phyloP scores from a whole-genome alignment of 2,797 vertebrate genomes.

The Apogon hyalosoma region DNA sequence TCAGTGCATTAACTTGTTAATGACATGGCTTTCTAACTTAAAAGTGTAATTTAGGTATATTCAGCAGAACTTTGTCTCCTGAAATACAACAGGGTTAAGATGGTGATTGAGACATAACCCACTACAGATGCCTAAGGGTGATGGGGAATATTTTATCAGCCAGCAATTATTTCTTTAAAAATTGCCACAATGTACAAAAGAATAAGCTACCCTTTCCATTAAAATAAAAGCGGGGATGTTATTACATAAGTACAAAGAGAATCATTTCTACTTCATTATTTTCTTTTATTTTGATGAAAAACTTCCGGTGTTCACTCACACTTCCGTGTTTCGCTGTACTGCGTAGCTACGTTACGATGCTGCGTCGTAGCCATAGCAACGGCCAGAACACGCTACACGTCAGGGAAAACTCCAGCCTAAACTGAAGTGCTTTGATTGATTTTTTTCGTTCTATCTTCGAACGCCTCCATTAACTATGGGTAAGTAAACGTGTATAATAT shows the following conservation, averaged over 20 bases:
- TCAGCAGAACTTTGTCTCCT: no score
- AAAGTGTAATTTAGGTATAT: no score
- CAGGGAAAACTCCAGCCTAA: neutral
- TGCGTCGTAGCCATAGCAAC: slow-evolving; percentile 72
- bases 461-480: slow-evolving; percentile 49
- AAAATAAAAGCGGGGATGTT: no score
- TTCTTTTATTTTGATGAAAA: slow-evolving; percentile 42
- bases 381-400: neutral
- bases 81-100: no score
- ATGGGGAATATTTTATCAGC: no score
- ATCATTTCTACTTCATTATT: neutral
- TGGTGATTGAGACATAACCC: no score
- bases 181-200: no score
- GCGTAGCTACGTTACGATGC: neutral
- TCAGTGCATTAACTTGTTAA: no score
- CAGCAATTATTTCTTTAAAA: no score
- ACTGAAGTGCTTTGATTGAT: neutral
- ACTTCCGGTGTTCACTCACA: slow-evolving; percentile 8
- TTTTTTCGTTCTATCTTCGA: neutral
- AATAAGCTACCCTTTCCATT: no score
- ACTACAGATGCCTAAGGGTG: no score
- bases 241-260: neutral
- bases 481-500: slow-evolving; percentile 44
- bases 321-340: neutral
- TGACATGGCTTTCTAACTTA: no score